These are phyloP conservation scores for Tinamus major DNA, from an alignment of 2,797 vertebrate species.

Conservation along the genomic window DNA sequence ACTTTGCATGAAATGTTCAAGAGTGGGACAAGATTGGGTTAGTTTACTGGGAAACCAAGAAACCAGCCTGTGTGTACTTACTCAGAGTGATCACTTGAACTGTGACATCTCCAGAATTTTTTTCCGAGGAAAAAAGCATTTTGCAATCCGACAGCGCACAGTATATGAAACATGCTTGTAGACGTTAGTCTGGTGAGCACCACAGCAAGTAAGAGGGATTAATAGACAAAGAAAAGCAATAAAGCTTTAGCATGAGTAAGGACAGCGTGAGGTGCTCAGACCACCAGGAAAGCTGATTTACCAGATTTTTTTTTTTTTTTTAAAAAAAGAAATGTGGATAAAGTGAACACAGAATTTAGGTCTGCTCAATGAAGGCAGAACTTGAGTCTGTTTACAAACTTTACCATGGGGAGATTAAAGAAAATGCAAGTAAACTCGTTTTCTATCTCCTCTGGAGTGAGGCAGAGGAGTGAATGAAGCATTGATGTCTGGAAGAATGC, in stretches of 20 bases:
- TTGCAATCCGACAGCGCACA: background rate
- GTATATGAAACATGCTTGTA: background rate
- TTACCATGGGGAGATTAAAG: background rate
- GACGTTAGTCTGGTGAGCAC: background rate
- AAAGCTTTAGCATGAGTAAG: background rate
- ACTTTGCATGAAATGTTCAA: background rate
- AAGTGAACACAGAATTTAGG: background rate
- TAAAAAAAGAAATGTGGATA: background rate
- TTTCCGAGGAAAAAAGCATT: background rate
- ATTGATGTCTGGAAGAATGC: background rate
- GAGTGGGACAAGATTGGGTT: background rate
- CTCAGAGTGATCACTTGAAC: background rate
- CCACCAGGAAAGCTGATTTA: background rate
- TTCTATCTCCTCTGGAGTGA: background rate
- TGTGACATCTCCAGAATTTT: rapidly evolving
- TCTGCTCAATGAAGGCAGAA: background rate
- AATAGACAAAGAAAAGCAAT: background rate
- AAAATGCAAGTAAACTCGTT: background rate
- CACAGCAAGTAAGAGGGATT: background rate
- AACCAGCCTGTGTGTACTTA: background rate
- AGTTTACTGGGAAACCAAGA: background rate
- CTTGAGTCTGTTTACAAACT: background rate
- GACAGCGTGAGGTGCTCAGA: background rate
- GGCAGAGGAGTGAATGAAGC: background rate
- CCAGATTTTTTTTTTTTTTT: no score